These are phyloP conservation scores for Zosterops pallidus DNA, from an alignment of 2,113 vertebrate species.

Conservation along the genomic window DNA sequence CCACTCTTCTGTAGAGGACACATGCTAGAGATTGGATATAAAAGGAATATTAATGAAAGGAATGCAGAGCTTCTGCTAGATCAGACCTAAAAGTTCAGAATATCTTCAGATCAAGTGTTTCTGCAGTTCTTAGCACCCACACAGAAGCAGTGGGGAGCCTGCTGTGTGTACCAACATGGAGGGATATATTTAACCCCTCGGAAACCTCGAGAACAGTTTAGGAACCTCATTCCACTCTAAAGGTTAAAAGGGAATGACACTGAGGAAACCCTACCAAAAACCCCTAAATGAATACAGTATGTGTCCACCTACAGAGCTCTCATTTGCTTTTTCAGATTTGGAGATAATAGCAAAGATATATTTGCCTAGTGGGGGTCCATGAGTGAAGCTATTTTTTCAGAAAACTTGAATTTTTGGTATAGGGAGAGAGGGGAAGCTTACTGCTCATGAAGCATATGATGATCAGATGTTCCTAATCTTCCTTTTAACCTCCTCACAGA, in stretches of 20 bases:
- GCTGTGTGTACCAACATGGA: neutral
- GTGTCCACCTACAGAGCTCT: neutral
- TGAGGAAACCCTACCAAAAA: neutral
- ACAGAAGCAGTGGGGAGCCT: neutral
- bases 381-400: neutral
- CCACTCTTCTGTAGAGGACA: neutral
- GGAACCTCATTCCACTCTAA: neutral
- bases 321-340: neutral
- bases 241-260: neutral
- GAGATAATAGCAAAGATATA: neutral
- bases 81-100: neutral
- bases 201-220: neutral
- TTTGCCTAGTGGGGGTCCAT: neutral
- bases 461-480: neutral
- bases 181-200: neutral
- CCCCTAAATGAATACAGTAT: neutral
- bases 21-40: neutral
- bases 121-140: neutral
- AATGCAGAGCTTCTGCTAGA: neutral
- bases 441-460: neutral
- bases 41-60: neutral
- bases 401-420: neutral
- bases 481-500: neutral
- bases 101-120: neutral
- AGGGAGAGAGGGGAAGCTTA: neutral